Conservation (phyloP, 2,113 vertebrate genomes). For the Oenanthe oenanthe region DNA sequence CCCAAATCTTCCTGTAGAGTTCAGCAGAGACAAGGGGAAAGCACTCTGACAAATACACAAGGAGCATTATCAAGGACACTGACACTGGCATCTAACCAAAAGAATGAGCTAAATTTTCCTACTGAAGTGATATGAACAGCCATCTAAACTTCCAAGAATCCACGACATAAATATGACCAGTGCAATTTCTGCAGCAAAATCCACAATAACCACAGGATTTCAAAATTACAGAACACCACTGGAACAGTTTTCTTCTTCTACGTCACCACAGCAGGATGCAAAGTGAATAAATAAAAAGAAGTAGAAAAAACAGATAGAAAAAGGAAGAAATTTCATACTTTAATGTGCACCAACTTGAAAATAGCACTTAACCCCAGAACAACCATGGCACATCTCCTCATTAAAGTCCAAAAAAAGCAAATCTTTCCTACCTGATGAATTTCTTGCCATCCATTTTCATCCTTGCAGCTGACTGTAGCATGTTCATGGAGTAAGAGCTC, state of each 20-base stretch:
- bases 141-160: not conserved
- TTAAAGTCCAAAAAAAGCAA: not conserved
- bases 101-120: not conserved
- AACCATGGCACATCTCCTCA: not conserved
- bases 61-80: not conserved
- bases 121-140: not conserved
- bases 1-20: not conserved
- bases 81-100: not conserved
- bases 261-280: not conserved
- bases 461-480: slow-evolving; percentile 84
- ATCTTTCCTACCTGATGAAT: slow-evolving; percentile 87
- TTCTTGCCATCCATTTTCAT: slow-evolving; percentile 97
- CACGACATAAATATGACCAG: not conserved
- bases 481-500: slow-evolving; percentile 89
- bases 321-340: not conserved
- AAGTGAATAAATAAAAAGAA: not conserved
- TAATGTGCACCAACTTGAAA: not conserved
- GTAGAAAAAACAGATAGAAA: not conserved
- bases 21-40: not conserved
- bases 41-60: not conserved
- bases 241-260: not conserved
- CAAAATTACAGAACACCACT: not conserved
- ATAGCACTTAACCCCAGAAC: accelerated
- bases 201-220: not conserved
- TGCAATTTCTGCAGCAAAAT: not conserved